Conservation (phyloP, 2,113 vertebrate species). For the Cyrtonyx montezumae region DNA sequence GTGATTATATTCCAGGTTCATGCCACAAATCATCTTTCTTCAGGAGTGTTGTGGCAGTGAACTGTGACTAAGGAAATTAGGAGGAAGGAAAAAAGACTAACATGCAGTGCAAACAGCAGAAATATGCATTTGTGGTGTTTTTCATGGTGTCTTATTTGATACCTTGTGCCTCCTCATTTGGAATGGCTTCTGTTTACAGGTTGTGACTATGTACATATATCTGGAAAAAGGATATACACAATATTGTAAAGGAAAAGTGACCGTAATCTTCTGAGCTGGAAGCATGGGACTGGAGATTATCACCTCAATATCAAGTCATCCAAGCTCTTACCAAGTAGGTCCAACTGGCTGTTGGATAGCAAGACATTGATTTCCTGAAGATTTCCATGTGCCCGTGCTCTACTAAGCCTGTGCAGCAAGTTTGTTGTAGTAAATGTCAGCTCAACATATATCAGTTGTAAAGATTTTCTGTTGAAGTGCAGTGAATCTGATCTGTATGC, state of each 20-base stretch:
- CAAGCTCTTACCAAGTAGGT: neutral
- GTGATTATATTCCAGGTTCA: slow-evolving; percentile 48
- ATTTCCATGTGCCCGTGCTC: neutral
- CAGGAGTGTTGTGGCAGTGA: slow-evolving; percentile 25
- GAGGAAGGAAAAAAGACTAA: neutral
- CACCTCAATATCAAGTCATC: neutral
- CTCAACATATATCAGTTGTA: neutral
- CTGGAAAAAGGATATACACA: neutral
- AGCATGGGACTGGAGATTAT: neutral
- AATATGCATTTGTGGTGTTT: neutral
- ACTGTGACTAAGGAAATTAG: slow-evolving; percentile 37
- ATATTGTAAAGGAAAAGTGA: neutral
- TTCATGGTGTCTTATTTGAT: neutral
- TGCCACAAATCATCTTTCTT: slow-evolving; percentile 25
- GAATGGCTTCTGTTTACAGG: neutral
- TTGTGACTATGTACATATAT: neutral
- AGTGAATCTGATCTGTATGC: neutral
- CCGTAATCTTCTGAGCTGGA: neutral
- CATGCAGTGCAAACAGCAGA: neutral
- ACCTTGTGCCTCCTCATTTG: neutral
- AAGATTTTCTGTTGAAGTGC: neutral
- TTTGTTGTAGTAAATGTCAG: neutral
- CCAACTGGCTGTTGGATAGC: neutral
- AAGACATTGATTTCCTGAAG: neutral
- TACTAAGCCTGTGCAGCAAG: neutral